phyloP scores from a whole-genome alignment of 30 jellyfish, hydroid and myxozoan species.

The Rhopilema esculentum region DNA sequence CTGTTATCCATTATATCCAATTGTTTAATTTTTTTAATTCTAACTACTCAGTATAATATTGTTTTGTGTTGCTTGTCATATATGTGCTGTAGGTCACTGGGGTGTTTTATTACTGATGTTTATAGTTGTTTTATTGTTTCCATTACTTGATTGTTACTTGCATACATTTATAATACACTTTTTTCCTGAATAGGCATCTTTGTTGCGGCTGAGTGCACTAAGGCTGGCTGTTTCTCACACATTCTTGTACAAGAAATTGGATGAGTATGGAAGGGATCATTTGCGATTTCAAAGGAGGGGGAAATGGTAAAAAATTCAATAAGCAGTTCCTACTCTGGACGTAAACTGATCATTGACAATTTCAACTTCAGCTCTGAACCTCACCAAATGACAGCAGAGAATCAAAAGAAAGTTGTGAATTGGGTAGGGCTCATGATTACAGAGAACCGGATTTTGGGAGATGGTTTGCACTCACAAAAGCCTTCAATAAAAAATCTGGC shows the following conservation, averaged over 20 bases:
- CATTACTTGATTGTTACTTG: not conserved
- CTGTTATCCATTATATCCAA: not conserved
- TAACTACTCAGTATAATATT: not conserved
- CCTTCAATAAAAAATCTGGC: not conserved
- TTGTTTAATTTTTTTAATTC: not conserved
- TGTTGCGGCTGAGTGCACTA: not conserved
- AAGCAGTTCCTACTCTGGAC: no score
- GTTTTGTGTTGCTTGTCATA: not conserved
- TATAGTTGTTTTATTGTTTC: not conserved
- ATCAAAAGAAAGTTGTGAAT: conserved; percentile 16
- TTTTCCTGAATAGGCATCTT: not conserved
- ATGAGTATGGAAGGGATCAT: conserved; percentile 10
- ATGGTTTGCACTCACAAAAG: conserved; percentile 4
- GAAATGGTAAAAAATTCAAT: not conserved
- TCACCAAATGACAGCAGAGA: conserved; percentile 26
- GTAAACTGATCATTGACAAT: conserved; percentile 6
- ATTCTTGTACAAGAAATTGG: conserved; percentile 9
- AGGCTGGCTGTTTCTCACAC: conserved; percentile 15
- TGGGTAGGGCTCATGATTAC: conserved; percentile 33
- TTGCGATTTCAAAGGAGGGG: not conserved
- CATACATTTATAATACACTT: not conserved
- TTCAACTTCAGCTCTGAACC: conserved; percentile 30
- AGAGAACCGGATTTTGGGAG: conserved; percentile 26
- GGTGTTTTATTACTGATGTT: not conserved
- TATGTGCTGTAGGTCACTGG: not conserved